Evolutionary conservation across 1,140 invertebrate genomes (phyloP).

Genomic region (Calephelis virginiensis): DNA sequence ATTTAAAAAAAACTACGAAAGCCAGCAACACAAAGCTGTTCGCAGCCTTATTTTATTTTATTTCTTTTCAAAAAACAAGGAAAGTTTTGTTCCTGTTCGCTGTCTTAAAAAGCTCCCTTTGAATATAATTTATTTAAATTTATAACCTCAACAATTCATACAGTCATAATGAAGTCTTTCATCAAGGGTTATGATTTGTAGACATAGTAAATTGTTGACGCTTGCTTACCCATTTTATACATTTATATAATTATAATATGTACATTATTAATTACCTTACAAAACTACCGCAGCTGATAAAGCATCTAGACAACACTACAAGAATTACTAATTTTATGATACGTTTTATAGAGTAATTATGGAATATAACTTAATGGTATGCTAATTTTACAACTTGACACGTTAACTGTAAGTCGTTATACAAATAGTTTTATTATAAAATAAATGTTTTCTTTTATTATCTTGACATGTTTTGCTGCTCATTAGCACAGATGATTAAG

Average conservation of each 20-base stretch:
- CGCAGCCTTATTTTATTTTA: no score
- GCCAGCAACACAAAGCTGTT: no score
- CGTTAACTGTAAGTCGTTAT: slow-evolving; percentile 34
- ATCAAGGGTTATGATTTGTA: slow-evolving; percentile 24
- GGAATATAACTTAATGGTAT: slow-evolving; percentile 60
- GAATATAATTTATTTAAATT: not conserved
- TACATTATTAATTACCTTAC: slow-evolving; percentile 62
- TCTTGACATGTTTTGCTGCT: slow-evolving; percentile 1
- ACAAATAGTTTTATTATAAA: slow-evolving; percentile 12
- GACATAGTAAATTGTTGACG: slow-evolving; percentile 28
- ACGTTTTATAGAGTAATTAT: slow-evolving; percentile 54
- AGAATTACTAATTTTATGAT: slow-evolving; percentile 68
- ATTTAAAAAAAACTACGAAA: no score
- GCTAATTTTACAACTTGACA: slow-evolving; percentile 55
- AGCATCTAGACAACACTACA: slow-evolving; percentile 65
- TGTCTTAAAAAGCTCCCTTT: no score
- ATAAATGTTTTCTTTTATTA: slow-evolving; percentile 9
- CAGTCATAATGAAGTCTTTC: slow-evolving; percentile 21
- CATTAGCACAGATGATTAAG: slow-evolving; percentile 4
- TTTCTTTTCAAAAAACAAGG: no score
- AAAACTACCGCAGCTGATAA: slow-evolving; percentile 50
- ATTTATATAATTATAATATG: slow-evolving; percentile 29
- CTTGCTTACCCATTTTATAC: slow-evolving; percentile 51
- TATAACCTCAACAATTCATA: slow-evolving; percentile 6
- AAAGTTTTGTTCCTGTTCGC: no score